Evolutionary conservation across 2,888 invertebrate genomes (phyloP).

Genomic region (Ochropleura plecta): DNA sequence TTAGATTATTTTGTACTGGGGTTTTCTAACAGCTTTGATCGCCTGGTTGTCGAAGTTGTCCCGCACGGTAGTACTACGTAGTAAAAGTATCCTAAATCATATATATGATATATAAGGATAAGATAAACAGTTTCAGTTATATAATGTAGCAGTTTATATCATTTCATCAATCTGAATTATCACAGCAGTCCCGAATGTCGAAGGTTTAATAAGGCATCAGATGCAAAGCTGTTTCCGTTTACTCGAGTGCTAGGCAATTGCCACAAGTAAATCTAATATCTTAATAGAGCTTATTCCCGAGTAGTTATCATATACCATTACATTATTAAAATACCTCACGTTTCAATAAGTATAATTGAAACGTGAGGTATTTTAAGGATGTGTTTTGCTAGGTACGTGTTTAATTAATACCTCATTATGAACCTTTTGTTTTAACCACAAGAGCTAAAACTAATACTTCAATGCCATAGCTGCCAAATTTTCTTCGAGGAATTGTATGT

Average conservation of each 20-base stretch:
- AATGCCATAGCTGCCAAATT: neutral
- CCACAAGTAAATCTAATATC: conserved; percentile 16
- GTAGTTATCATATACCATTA: neutral
- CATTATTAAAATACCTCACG: neutral
- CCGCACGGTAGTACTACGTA: neutral
- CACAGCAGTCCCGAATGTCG: neutral
- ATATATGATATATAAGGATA: no score
- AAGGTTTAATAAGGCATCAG: conserved; percentile 8
- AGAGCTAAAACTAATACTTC: conserved; percentile 4
- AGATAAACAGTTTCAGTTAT: no score
- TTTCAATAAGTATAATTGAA: neutral
- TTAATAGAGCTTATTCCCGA: conserved; percentile 19
- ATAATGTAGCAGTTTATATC: neutral
- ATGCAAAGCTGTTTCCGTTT: conserved; percentile 16
- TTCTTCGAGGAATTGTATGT: neutral
- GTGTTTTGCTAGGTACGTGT: neutral
- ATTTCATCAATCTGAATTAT: conserved; percentile 26
- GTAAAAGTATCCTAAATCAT: neutral
- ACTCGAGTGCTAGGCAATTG: neutral
- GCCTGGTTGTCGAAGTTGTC: neutral
- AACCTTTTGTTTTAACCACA: neutral
- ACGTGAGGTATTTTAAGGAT: no score
- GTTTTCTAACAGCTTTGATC: neutral
- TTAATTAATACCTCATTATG: neutral
- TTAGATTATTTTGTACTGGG: neutral